Evolutionary conservation across 30 jellyfish, hydroid and myxozoan species (phyloP).

Genomic region (Cassiopea andromeda): DNA sequence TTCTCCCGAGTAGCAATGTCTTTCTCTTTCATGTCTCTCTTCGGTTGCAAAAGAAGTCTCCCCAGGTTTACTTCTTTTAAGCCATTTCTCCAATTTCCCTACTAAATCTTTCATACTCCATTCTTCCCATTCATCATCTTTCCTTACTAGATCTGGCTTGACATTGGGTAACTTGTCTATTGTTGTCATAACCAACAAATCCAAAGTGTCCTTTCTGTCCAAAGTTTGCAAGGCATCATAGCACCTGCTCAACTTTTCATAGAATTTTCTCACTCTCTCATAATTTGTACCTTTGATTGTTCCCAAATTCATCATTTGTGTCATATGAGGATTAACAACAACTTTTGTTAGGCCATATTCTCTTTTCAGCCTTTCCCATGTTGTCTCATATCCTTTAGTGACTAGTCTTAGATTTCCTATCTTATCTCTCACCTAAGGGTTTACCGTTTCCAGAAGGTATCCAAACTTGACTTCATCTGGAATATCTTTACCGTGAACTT

Average conservation of each 20-base stretch:
- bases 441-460: not conserved
- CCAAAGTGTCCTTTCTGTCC: not conserved
- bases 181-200: not conserved
- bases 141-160: not conserved
- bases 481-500: not conserved
- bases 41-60: not conserved
- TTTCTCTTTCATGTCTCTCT: not conserved
- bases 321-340: not conserved
- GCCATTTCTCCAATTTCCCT: not conserved
- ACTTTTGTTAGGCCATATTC: not conserved
- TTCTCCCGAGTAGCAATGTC: too few species aligned
- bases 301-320: too few species aligned
- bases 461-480: not conserved
- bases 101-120: not conserved
- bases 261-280: not conserved
- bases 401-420: not conserved
- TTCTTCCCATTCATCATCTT: not conserved
- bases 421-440: not conserved
- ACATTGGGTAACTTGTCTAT: not conserved
- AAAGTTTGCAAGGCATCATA: not conserved
- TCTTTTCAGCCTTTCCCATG: not conserved
- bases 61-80: not conserved
- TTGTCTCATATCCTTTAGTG: not conserved
- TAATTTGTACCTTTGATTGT: not conserved
- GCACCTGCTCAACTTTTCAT: not conserved